These are phyloP conservation scores for Oreotrochilus melanogaster DNA, from an alignment of 2,113 vertebrate genomes.

Conservation along the genomic window DNA sequence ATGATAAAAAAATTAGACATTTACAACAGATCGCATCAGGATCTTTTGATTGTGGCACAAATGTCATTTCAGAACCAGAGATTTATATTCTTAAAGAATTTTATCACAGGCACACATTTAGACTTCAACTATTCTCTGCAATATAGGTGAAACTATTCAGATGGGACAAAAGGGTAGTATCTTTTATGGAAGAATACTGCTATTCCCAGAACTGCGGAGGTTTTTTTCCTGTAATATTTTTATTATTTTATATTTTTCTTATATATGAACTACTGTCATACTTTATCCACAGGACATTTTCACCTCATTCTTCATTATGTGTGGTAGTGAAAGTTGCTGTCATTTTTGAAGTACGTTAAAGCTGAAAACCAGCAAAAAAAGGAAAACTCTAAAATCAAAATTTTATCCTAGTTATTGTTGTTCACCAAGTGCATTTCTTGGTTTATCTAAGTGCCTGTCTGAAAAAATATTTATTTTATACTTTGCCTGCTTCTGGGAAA, in stretches of 20 bases:
- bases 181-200: neutral
- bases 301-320: slow-evolving; percentile 51
- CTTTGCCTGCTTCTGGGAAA: neutral
- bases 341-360: neutral
- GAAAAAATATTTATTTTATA: neutral
- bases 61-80: neutral
- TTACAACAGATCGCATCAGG: neutral
- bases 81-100: neutral
- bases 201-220: neutral
- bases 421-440: neutral
- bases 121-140: neutral
- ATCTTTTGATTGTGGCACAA: neutral
- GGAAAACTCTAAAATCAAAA: neutral
- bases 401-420: neutral
- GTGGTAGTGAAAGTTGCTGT: neutral
- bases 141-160: neutral
- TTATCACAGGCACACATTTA: neutral
- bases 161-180: neutral
- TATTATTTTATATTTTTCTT: slow-evolving; percentile 2
- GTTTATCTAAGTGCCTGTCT: neutral
- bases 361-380: neutral
- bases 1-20: neutral
- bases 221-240: neutral
- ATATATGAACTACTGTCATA: neutral
- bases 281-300: slow-evolving; percentile 36